Evolutionary conservation across 2,113 vertebrate species (phyloP), one percentile per base, ranked within the genome.

Genomic region (Toxotes chatareus): DNA sequence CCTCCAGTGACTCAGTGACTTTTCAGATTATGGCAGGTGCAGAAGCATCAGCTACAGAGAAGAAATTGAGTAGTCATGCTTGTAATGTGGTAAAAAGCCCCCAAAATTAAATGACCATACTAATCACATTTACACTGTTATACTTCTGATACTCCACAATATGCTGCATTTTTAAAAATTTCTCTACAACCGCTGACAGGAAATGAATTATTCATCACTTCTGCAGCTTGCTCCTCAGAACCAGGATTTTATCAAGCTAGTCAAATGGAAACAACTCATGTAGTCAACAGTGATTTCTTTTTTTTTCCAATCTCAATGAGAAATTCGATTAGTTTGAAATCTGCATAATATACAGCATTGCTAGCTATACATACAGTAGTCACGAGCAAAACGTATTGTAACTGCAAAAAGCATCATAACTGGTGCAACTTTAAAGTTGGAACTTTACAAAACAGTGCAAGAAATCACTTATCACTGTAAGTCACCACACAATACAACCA

Each of bases 1-100:
- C 76, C 76, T 80, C 34, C 57, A 11, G 74, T 80, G 73, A 76
- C 73, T 85, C 55, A 64, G 72, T 61, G 77, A 77, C 83, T 73
- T 57, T 85, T 74, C 40, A 76, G 49, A 73, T 84, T 14, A 84
- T 23, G 44, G 49, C 65, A 82, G 55, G 32, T 44, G 49, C 51
- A 31, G 42, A 66, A 11, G 53, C 67, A 27, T 72, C 78, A 56
- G 5, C 67, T 5, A 16, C 57, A 59, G 40, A 66, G 86, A 46
- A 38, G 32, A 63, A 66, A 64, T 27, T 27, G 31, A 64, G 64
- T 40, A 67, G 73, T 68, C 55, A 34, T 74, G 44, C 42, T 75
- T 69, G 47, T 80, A 65, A 72, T 77, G 73, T 75, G n/a, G n/a
- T 63, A 27, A 64, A 68, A 69, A 21, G 12, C 31, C 6, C 32